Percentiles rank a stretch among this genome's conserved stretches.
These are phyloP conservation scores for Thoracochromis brauschi DNA, from an alignment of 2,113 vertebrate genomes.

Conservation along the genomic window DNA sequence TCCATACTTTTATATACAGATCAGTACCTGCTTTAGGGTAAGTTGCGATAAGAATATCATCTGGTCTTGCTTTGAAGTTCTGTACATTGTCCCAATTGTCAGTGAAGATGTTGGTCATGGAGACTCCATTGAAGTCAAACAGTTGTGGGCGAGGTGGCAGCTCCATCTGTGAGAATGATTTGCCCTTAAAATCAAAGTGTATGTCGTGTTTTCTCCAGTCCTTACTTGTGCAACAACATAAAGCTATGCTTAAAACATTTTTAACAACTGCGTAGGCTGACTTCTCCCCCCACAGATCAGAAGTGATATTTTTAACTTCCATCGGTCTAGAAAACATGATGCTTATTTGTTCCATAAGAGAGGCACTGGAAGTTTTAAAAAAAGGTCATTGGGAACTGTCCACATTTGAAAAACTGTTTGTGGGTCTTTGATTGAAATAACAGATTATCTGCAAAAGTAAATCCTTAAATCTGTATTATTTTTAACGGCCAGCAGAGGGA, in stretches of 20 bases:
- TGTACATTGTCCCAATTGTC: conserved; percentile 74
- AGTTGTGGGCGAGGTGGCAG: conserved; percentile 1
- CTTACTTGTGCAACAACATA: neutral
- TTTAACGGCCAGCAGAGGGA: neutral
- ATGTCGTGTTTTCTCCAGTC: neutral
- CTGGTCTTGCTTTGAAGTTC: conserved; percentile 70
- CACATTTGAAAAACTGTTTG: neutral
- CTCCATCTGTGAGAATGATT: conserved; percentile 27
- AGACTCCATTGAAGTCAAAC: conserved; percentile 64
- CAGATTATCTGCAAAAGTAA: neutral
- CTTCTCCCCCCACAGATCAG: neutral
- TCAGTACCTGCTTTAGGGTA: conserved; percentile 79
- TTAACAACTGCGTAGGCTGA: neutral
- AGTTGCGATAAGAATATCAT: conserved; percentile 76
- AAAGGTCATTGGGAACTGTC: neutral
- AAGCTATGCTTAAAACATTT: neutral
- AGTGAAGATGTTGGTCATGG: conserved; percentile 43
- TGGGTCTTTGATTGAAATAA: neutral
- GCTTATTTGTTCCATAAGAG: neutral
- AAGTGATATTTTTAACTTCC: neutral
- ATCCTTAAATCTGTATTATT: neutral
- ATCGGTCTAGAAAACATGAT: neutral
- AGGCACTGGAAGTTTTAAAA: fast-evolving
- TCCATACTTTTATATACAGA: neutral
- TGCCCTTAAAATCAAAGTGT: neutral